Percentiles rank a stretch among this genome's conserved stretches.
These are phyloP conservation scores for Acestrorhynchus altus DNA, from an alignment of 2,797 vertebrate species.

Conservation along the genomic window DNA sequence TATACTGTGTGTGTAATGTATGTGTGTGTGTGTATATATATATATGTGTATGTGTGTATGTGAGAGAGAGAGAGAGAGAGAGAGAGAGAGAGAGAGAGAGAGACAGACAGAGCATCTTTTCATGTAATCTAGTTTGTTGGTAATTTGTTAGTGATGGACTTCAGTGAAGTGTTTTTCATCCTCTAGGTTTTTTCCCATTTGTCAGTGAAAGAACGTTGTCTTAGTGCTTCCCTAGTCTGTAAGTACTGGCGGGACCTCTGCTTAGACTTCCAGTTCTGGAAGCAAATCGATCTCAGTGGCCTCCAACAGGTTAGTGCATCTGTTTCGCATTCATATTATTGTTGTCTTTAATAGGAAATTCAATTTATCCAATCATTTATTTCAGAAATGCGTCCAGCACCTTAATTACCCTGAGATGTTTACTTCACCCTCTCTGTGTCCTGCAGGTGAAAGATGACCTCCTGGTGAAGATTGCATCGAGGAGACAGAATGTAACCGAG, in stretches of 20 bases:
- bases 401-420: no score
- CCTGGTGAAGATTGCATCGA: conserved; percentile 93
- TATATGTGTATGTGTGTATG: no score
- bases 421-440: neutral
- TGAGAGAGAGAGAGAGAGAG: no score
- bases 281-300: conserved; percentile 96
- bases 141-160: neutral
- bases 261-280: conserved; percentile 99
- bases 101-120: neutral
- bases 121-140: neutral
- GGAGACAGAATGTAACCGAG: conserved; percentile 96
- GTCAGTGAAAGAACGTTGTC: conserved; percentile 94
- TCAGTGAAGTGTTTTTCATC: neutral
- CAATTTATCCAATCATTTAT: no score
- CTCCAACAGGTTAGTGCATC: conserved; percentile 88
- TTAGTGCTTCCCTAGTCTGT: conserved; percentile 95
- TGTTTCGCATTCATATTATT: no score
- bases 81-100: no score
- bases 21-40: no score
- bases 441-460: conserved; percentile 92
- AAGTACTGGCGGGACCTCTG: conserved; percentile 99
- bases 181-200: conserved; percentile 94
- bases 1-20: no score
- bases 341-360: no score
- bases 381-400: no score